phyloP scores from a whole-genome alignment of 2,797 vertebrate species.

The Myotis planiceps region DNA sequence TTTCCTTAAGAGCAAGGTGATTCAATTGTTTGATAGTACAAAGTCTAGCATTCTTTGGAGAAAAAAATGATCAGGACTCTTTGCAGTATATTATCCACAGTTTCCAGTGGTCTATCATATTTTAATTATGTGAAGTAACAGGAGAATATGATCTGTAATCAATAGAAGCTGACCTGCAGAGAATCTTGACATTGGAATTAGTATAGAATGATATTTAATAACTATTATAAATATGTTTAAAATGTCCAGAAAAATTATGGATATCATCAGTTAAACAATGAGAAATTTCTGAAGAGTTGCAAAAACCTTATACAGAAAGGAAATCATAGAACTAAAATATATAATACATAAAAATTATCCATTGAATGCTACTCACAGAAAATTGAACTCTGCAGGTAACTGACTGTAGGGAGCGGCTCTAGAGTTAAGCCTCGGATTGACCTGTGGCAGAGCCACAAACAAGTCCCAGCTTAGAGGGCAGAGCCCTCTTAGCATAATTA shows the following conservation, averaged over 20 bases:
- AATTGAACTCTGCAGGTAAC: background rate
- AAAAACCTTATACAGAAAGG: background rate
- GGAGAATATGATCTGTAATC: background rate
- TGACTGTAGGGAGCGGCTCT: too few species aligned
- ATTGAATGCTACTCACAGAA: background rate
- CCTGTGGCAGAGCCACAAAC: too few species aligned
- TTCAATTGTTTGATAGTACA: background rate
- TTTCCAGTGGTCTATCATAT: background rate
- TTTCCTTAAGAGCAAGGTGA: background rate
- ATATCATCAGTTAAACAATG: background rate
- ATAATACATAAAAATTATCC: background rate
- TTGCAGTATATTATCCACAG: background rate
- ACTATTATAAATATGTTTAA: background rate
- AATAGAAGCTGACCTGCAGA: background rate
- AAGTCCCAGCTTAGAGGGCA: too few species aligned
- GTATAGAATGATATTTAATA: background rate
- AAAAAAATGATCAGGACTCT: background rate
- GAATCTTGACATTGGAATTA: background rate
- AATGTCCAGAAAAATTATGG: background rate
- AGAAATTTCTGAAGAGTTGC: background rate
- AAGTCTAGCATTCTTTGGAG: background rate
- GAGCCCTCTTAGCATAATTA: too few species aligned
- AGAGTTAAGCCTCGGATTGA: too few species aligned
- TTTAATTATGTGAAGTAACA: background rate
- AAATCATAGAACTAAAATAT: background rate